A percentile compares a stretch with the other conserved stretches of the same genome.
phyloP scores from a whole-genome alignment of 1,140 invertebrate genomes.

The Zaprionus africanus region DNA sequence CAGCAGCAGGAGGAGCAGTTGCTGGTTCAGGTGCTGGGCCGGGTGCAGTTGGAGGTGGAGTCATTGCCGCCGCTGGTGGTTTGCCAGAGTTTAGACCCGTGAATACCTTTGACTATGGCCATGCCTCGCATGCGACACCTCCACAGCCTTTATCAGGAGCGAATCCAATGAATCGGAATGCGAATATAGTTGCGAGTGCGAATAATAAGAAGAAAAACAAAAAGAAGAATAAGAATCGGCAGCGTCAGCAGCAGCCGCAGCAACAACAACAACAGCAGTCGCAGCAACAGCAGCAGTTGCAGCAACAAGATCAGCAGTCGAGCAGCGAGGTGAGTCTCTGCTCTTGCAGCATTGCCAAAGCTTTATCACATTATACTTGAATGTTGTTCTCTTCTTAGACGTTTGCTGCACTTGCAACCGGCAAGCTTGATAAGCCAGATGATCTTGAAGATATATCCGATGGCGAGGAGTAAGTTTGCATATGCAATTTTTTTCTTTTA shows the following conservation, averaged over 20 bases:
- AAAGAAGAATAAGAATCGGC: conserved; percentile 45
- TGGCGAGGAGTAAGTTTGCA: conserved; percentile 71
- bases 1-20: neutral
- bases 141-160: neutral
- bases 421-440: conserved; percentile 19
- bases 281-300: conserved; percentile 21
- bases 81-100: conserved; percentile 83
- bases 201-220: conserved; percentile 53
- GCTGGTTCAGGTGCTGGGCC: neutral
- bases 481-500: too few relatives aligned
- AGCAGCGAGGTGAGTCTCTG: conserved; percentile 19
- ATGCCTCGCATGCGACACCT: conserved; percentile 78
- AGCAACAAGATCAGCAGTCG: conserved; percentile 25
- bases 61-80: neutral
- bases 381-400: neutral
- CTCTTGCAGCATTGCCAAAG: neutral
- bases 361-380: neutral
- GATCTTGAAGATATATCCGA: conserved; percentile 81
- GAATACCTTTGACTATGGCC: conserved; percentile 87
- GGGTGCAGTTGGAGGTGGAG: neutral
- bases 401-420: neutral
- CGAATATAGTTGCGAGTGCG: neutral
- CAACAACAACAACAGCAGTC: conserved; percentile 27
- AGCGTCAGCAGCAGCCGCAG: conserved; percentile 14
- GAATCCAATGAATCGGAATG: conserved; percentile 18